Percentiles rank a stretch among this genome's conserved stretches.
Evolutionary conservation across 2,113 vertebrate species (phyloP).

Genomic region (Ailurus styani): DNA sequence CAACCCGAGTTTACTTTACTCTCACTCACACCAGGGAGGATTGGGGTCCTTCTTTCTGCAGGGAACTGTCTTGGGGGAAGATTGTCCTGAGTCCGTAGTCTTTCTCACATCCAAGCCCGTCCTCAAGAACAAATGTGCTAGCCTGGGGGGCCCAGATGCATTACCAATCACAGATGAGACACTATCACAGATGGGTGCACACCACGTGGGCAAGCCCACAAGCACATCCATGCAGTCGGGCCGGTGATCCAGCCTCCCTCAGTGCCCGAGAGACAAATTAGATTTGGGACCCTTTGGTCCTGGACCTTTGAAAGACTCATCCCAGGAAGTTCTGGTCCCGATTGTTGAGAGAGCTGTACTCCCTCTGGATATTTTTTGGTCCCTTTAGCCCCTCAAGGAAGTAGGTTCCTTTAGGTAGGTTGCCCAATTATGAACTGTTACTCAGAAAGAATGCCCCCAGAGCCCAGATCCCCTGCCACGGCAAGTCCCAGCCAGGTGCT

Average conservation of each 20-base stretch:
- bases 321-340: neutral
- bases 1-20: neutral
- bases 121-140: neutral
- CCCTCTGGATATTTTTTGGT: neutral
- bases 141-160: neutral
- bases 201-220: neutral
- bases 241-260: neutral
- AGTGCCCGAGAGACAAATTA: neutral
- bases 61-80: neutral
- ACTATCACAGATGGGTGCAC: neutral
- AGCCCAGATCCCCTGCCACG: neutral
- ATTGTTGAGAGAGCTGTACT: neutral
- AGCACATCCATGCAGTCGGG: neutral
- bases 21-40: neutral
- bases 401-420: neutral
- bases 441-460: neutral
- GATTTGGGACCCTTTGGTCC: neutral
- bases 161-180: neutral
- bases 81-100: neutral
- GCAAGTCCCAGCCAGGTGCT: neutral
- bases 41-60: neutral
- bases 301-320: neutral
- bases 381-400: neutral
- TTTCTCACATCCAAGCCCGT: neutral
- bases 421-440: neutral